A percentile compares a stretch with the other conserved stretches of the same genome.
These are phyloP conservation scores for Mesocentrotus franciscanus DNA, from an alignment of 53 echinoderm and acorn worm genomes.

Conservation along the genomic window DNA sequence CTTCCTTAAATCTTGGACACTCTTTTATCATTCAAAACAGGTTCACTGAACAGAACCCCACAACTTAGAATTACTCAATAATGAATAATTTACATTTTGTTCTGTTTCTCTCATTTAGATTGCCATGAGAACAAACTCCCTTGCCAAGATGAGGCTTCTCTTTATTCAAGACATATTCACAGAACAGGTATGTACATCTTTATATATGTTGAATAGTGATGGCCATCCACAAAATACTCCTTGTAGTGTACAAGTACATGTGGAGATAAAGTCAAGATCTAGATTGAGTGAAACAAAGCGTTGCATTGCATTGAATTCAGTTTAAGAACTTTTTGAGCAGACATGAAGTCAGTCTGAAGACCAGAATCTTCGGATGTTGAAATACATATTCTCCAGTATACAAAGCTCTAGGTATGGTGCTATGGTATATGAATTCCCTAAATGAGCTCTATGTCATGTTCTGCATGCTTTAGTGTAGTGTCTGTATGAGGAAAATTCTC, in stretches of 20 bases:
- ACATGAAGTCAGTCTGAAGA: too few species aligned
- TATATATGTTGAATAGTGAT: not conserved
- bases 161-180: constrained; percentile 99
- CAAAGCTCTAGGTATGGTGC: too few species aligned
- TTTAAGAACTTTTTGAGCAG: too few species aligned
- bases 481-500: too few species aligned
- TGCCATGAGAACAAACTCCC: constrained; percentile 88
- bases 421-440: too few species aligned
- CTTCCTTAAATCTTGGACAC: not conserved
- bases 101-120: constrained; percentile 60
- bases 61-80: not conserved
- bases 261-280: too few species aligned
- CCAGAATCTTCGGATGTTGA: too few species aligned
- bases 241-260: not conserved
- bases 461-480: too few species aligned
- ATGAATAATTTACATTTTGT: not conserved
- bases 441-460: too few species aligned
- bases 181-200: constrained; percentile 83
- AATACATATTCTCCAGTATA: too few species aligned
- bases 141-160: constrained; percentile 92
- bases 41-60: not conserved
- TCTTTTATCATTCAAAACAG: not conserved
- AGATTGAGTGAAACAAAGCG: too few species aligned
- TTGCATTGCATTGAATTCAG: too few species aligned
- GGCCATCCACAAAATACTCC: not conserved